phyloP scores from a whole-genome alignment of 2,888 invertebrate genomes.

The Tachina fera region DNA sequence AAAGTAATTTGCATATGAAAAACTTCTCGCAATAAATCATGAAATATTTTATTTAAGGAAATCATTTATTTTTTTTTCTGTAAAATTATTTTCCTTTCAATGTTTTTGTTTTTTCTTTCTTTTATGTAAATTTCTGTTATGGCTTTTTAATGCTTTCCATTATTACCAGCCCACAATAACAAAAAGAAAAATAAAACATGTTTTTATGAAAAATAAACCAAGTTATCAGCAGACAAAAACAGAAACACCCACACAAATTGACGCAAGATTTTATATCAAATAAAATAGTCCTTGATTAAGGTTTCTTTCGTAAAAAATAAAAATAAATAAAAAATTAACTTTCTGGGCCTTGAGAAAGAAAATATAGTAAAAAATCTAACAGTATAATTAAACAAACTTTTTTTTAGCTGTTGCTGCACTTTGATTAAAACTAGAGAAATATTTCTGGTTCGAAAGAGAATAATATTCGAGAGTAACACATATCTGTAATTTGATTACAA shows the following conservation, averaged over 20 bases:
- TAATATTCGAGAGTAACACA: too few relatives aligned
- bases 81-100: slow-evolving; percentile 16
- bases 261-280: background rate
- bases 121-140: slow-evolving; percentile 46
- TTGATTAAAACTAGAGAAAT: too few relatives aligned
- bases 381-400: too few relatives aligned
- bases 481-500: too few relatives aligned
- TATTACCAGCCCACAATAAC: slow-evolving; percentile 4
- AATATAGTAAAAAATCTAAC: too few relatives aligned
- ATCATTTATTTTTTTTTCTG: slow-evolving; percentile 53
- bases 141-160: slow-evolving; percentile 25
- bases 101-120: background rate
- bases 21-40: slow-evolving; percentile 65
- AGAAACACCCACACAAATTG: background rate
- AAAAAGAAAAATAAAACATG: background rate
- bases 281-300: too few relatives aligned
- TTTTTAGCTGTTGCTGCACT: too few relatives aligned
- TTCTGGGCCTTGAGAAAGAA: too few relatives aligned
- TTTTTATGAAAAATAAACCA: background rate
- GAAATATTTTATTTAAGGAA: slow-evolving; percentile 51
- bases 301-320: too few relatives aligned
- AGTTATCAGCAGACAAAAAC: background rate
- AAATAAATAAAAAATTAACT: too few relatives aligned
- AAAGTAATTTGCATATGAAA: slow-evolving; percentile 48
- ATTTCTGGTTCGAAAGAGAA: too few relatives aligned